Evolutionary conservation across 1,140 invertebrate genomes (phyloP), one percentile per base, ranked within the genome.

Genomic region (Acromyrmex heyeri): DNA sequence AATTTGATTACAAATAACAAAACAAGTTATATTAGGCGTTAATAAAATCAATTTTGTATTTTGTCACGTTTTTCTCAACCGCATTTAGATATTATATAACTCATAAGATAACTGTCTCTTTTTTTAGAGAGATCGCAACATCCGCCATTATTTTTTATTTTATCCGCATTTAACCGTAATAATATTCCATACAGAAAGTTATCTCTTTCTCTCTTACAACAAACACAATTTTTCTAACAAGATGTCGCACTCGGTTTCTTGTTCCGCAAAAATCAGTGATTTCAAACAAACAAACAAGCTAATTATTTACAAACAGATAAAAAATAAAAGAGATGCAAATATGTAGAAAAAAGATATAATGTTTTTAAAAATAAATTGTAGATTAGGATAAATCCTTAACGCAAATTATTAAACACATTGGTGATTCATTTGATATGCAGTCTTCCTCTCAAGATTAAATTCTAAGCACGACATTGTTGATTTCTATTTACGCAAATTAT

Each of bases 11-110:
- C 8, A 21, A 30, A n/a, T 59, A n/a, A 38, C 62, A 55, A 44
- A 69, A 69, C 14, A 69, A 69, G n/a, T 67, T 79, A 53, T 44
- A 10, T 77, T 30, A 18, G 18, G 27, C 48, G 44, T 7, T 81
- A 81, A 77, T 62, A 69, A 81, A 81, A 69, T 79, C 62, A 67
- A 69, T 69, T 44, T 69, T 0, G 8, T 55, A n/a, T 14, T 69
- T 14, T 16, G 16, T 57, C n/a, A 10, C 30, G 5, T 38, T 38
- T 55, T 55, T 69, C 6, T 4, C 18, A 21, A 48, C 30, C 14
- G 8, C 1, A 16, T 79, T 65, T 65, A 55, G 10, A 44, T 10
- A 38, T 53, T 67, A 18, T 21, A 21, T 53, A 53, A 79, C n/a
- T 44, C 30, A 0, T 21, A 24, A 27, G 14, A 67, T 55, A 55